Percentiles rank a stretch among this genome's conserved stretches.
Conservation (phyloP, 2,888 invertebrate genomes). For the Endotricha flammealis region DNA sequence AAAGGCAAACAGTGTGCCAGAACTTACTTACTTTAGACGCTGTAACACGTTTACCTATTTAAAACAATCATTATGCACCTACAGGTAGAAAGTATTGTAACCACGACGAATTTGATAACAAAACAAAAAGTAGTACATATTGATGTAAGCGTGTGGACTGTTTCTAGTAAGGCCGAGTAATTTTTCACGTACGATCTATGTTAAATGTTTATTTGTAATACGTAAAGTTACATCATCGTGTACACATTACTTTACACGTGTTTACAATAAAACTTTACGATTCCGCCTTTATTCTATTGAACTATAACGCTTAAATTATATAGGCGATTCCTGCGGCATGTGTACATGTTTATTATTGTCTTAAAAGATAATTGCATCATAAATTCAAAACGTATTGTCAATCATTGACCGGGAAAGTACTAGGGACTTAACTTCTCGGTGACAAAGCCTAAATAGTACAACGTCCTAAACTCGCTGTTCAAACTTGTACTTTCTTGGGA, state of each 20-base stretch:
- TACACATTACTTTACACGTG: slow-evolving; percentile 60
- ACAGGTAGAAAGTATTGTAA: not conserved
- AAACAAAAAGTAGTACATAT: not conserved
- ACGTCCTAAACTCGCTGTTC: too few species aligned
- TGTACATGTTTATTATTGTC: slow-evolving; percentile 32
- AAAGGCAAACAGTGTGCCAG: too few species aligned
- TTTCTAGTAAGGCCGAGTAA: slow-evolving; percentile 2
- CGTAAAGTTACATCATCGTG: slow-evolving; percentile 41
- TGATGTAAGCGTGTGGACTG: not conserved
- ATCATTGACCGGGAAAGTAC: slow-evolving; percentile 19
- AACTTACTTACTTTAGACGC: too few species aligned
- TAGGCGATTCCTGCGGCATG: slow-evolving; percentile 56
- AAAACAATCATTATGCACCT: too few species aligned
- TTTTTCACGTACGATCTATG: slow-evolving; percentile 19
- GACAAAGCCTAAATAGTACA: not conserved
- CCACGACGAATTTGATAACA: not conserved
- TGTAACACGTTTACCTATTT: too few species aligned
- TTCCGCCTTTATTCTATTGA: slow-evolving; percentile 56
- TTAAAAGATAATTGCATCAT: slow-evolving; percentile 23
- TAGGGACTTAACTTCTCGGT: slow-evolving; percentile 8
- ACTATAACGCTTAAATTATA: slow-evolving; percentile 65
- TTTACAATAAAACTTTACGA: slow-evolving; percentile 69
- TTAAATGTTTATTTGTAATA: slow-evolving; percentile 31
- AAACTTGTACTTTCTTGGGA: too few species aligned
- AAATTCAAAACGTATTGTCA: slow-evolving; percentile 15